Evolutionary conservation across 2,113 vertebrate genomes (phyloP).

Genomic region (Python bivittatus): DNA sequence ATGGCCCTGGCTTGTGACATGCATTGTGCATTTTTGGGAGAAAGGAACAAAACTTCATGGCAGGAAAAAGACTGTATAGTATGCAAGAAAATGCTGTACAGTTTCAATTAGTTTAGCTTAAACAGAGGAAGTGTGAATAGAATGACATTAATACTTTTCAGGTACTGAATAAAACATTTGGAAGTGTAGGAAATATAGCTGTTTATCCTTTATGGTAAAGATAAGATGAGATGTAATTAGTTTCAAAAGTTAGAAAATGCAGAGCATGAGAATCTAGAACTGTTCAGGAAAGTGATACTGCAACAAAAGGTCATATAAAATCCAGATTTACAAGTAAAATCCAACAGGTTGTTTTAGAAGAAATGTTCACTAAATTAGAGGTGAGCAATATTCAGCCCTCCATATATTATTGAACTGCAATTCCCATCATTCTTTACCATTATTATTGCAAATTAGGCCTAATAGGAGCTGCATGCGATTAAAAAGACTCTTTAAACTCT

Average conservation of each 20-base stretch:
- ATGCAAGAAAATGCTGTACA: not conserved
- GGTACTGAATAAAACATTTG: not conserved
- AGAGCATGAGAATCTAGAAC: not conserved
- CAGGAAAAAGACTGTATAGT: not conserved
- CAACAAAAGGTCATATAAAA: not conserved
- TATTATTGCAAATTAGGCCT: not conserved
- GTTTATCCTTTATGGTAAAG: not conserved
- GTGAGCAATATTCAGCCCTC: not conserved
- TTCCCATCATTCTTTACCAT: not conserved
- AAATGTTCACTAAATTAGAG: not conserved
- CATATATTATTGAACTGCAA: not conserved
- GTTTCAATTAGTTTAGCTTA: not conserved
- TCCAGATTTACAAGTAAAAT: not conserved
- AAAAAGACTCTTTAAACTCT: not conserved
- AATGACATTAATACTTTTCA: not conserved
- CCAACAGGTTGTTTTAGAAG: not conserved
- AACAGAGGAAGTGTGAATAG: not conserved
- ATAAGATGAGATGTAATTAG: not conserved
- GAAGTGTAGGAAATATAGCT: not conserved
- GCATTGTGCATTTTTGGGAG: slow-evolving; percentile 13
- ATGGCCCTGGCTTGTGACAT: not conserved
- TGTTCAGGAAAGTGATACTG: not conserved
- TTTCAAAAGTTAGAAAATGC: not conserved
- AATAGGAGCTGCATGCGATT: not conserved
- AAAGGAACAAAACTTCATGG: slow-evolving; percentile 19